Evolutionary conservation across 2,113 vertebrate genomes (phyloP).

Genomic region (Pteropus alecto): DNA sequence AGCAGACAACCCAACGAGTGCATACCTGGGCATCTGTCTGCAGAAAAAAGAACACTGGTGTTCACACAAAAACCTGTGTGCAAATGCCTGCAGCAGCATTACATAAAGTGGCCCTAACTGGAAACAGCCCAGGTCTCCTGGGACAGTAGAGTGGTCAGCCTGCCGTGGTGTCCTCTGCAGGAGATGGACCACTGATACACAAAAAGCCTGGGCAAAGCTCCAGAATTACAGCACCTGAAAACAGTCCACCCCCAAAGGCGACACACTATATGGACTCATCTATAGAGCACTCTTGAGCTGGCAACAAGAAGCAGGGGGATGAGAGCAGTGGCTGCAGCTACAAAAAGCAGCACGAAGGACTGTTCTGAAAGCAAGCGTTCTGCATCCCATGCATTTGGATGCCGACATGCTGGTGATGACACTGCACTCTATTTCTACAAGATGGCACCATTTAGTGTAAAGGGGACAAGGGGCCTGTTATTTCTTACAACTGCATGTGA

Average conservation of each 20-base stretch:
- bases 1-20: neutral
- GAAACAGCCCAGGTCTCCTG: neutral
- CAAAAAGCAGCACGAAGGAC: neutral
- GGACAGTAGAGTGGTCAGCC: too few relatives aligned
- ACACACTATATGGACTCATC: neutral
- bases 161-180: neutral
- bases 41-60: neutral
- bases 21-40: neutral
- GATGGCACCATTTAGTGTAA: neutral
- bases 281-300: too few relatives aligned
- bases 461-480: neutral
- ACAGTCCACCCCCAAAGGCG: neutral
- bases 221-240: neutral
- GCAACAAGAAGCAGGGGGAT: too few relatives aligned
- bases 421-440: neutral
- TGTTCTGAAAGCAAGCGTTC: neutral
- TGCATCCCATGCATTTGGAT: too few relatives aligned
- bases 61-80: neutral
- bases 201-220: neutral
- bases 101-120: neutral
- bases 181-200: neutral
- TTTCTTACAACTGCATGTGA: neutral
- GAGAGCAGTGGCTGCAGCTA: neutral
- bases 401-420: neutral
- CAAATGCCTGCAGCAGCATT: neutral